Evolutionary conservation across 2,888 invertebrate genomes (phyloP).

Genomic region (Pseudococcus jackbeardsleyi): DNA sequence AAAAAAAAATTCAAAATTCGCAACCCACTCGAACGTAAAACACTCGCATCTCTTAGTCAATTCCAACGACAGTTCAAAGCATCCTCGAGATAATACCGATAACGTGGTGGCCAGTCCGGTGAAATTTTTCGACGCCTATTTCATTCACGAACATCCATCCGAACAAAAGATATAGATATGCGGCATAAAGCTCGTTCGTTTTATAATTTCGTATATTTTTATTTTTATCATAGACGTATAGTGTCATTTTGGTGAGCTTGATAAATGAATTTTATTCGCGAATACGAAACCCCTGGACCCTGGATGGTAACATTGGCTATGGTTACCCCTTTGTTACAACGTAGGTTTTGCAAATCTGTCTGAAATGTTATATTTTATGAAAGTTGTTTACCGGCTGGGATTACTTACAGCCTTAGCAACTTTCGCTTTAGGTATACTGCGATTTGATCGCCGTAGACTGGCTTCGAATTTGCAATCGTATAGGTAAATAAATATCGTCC

Average conservation of each 20-base stretch:
- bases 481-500: not conserved
- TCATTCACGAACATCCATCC: not conserved
- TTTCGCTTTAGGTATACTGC: constrained; percentile 2
- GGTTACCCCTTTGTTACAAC: not conserved
- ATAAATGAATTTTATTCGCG: constrained; percentile 7
- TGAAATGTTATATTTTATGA: constrained; percentile 27
- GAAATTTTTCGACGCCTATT: not conserved
- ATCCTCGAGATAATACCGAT: not conserved
- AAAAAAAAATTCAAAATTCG: too few relatives aligned
- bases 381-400: constrained; percentile 33
- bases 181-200: not conserved
- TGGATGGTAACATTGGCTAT: not conserved
- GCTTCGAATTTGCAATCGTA: constrained; percentile 18
- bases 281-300: not conserved
- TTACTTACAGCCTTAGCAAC: not conserved
- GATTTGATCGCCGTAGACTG: not conserved
- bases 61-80: not conserved
- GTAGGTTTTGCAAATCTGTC: constrained; percentile 9
- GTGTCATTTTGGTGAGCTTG: constrained; percentile 25
- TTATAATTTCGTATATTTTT: constrained; percentile 17
- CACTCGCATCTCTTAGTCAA: too few relatives aligned
- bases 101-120: not conserved
- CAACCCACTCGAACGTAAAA: too few relatives aligned
- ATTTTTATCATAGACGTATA: constrained; percentile 31
- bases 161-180: not conserved